phyloP scores from a whole-genome alignment of 2,113 vertebrate genomes.

The Ctenomys sociabilis region DNA sequence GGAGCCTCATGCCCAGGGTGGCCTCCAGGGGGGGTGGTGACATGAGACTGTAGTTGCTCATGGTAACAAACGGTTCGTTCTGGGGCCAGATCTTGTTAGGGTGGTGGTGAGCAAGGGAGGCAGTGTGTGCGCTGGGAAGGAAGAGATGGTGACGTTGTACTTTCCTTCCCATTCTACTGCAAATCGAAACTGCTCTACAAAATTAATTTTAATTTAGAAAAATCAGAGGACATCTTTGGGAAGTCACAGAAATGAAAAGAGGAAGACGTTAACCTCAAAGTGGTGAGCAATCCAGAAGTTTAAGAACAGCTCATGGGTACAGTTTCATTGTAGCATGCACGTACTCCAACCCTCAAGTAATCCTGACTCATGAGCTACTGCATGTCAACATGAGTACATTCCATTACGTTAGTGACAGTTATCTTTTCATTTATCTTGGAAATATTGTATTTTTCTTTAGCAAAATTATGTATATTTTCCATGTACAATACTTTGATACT shows the following conservation, averaged over 20 bases:
- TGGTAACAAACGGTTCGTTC: background rate
- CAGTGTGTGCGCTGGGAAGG: background rate
- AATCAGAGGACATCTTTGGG: background rate
- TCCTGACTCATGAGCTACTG: background rate
- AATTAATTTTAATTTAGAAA: background rate
- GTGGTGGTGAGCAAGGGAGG: background rate
- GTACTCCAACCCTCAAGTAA: background rate
- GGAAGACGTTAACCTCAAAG: slow-evolving; percentile 5
- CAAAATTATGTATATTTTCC: background rate
- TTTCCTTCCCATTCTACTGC: background rate
- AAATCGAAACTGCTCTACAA: slow-evolving; percentile 12
- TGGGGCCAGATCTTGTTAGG: background rate
- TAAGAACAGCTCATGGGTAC: background rate
- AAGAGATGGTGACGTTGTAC: background rate
- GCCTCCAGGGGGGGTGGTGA: background rate
- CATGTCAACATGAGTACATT: background rate
- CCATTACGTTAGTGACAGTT: background rate
- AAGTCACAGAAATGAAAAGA: slow-evolving; percentile 17
- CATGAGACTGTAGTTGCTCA: background rate
- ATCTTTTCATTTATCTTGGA: background rate
- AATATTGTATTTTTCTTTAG: background rate
- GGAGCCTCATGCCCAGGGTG: background rate
- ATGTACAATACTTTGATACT: background rate
- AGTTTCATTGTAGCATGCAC: background rate
- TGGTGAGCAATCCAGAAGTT: slow-evolving; percentile 12